phyloP scores from a whole-genome alignment of 2,113 vertebrate genomes.

The Dasyprocta punctata region DNA sequence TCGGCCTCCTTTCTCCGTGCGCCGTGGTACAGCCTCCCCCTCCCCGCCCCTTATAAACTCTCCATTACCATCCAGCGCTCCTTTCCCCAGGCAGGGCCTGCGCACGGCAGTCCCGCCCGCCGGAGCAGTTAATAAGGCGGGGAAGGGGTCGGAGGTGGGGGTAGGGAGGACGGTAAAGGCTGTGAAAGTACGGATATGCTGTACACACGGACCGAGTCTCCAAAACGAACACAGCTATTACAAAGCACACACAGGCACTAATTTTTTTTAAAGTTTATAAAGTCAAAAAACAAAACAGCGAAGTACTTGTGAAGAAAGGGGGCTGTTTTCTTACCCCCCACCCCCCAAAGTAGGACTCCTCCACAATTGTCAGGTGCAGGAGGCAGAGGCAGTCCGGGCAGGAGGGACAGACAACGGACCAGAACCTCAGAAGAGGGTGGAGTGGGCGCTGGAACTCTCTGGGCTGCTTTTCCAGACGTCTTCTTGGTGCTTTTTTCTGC shows the following conservation, averaged over 20 bases:
- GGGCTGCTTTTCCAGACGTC: background rate
- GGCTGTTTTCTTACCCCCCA: background rate
- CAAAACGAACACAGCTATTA: background rate
- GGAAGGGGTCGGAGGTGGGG: background rate
- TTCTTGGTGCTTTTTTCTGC: too few relatives aligned
- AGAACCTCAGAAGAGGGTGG: background rate
- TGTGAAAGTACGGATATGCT: background rate
- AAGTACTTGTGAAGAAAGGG: background rate
- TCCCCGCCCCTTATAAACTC: background rate
- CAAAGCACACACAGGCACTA: background rate
- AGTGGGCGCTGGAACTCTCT: background rate
- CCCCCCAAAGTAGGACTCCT: too few relatives aligned
- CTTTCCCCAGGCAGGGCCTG: background rate
- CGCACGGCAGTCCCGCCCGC: background rate
- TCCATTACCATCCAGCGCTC: rapidly evolving
- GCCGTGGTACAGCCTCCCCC: background rate
- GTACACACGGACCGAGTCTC: background rate
- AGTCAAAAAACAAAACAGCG: background rate
- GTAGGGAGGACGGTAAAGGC: background rate
- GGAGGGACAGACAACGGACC: background rate
- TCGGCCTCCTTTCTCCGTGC: background rate
- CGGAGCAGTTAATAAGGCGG: background rate
- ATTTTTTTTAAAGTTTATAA: background rate
- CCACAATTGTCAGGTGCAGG: background rate
- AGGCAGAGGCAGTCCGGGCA: background rate